phyloP scores from a whole-genome alignment of 1,140 invertebrate species.

The Lepidurus arcticus region DNA sequence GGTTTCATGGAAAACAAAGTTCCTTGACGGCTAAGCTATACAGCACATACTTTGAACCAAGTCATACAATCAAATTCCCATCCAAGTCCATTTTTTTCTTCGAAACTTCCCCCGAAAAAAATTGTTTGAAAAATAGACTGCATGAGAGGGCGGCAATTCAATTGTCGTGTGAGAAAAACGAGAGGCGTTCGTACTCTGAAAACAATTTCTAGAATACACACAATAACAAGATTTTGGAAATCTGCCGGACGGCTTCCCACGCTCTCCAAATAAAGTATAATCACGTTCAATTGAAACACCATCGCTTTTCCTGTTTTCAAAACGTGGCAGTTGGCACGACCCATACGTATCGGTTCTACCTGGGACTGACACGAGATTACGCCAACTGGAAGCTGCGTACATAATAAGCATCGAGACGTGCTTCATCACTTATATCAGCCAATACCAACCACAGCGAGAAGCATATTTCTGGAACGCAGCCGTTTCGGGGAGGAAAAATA shows the following conservation, averaged over 20 bases:
- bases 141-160: background rate
- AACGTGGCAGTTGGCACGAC: slow-evolving; percentile 16
- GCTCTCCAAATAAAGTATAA: background rate
- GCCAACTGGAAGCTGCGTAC: slow-evolving; percentile 7
- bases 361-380: slow-evolving; percentile 7
- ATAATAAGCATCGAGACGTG: slow-evolving; percentile 18
- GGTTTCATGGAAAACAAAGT: too few species aligned
- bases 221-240: background rate
- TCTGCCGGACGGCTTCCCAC: background rate
- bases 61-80: background rate
- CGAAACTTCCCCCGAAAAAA: background rate
- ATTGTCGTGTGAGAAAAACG: background rate
- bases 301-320: slow-evolving; percentile 15
- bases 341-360: slow-evolving; percentile 1
- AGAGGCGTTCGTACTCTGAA: background rate
- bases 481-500: background rate
- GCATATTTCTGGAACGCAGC: background rate
- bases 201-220: background rate
- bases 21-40: too few species aligned
- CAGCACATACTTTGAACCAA: too few species aligned
- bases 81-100: background rate
- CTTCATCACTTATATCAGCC: slow-evolving; percentile 14
- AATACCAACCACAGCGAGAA: background rate
- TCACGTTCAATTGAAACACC: slow-evolving; percentile 10
- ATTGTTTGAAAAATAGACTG: too few species aligned